These are phyloP conservation scores for Chlorops oryzae DNA, from an alignment of 1,140 invertebrate species.

Conservation along the genomic window DNA sequence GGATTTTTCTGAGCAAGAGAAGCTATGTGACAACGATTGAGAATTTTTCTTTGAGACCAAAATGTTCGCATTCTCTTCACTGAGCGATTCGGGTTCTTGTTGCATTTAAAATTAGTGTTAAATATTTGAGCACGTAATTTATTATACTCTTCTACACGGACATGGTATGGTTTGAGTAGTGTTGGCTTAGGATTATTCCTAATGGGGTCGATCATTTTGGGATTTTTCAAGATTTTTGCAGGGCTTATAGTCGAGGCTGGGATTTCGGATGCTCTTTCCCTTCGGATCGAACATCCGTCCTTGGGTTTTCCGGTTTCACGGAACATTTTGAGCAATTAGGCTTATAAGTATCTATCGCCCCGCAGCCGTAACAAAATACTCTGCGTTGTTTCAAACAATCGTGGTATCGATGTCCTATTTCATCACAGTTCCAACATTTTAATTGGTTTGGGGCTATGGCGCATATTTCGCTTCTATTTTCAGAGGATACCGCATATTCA, in stretches of 20 bases:
- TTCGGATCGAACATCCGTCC: neutral
- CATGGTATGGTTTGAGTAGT: neutral
- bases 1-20: no score
- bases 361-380: slow-evolving; percentile 14
- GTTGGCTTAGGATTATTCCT: neutral
- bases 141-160: neutral
- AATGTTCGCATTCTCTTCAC: no score
- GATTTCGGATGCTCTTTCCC: slow-evolving; percentile 4
- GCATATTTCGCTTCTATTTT: neutral
- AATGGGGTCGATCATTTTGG: no score
- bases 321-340: slow-evolving; percentile 6
- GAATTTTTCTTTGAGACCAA: no score
- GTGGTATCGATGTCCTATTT: neutral
- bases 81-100: no score
- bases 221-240: neutral
- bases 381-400: no score
- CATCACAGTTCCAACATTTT: slow-evolving; percentile 12
- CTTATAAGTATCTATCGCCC: slow-evolving; percentile 6
- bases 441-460: neutral
- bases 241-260: neutral
- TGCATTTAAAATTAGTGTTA: no score
- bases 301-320: neutral
- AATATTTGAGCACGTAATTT: no score
- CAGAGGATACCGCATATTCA: neutral
- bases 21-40: no score